Evolutionary conservation across 1,140 invertebrate species (phyloP).

Genomic region (Parapsyche elsis): DNA sequence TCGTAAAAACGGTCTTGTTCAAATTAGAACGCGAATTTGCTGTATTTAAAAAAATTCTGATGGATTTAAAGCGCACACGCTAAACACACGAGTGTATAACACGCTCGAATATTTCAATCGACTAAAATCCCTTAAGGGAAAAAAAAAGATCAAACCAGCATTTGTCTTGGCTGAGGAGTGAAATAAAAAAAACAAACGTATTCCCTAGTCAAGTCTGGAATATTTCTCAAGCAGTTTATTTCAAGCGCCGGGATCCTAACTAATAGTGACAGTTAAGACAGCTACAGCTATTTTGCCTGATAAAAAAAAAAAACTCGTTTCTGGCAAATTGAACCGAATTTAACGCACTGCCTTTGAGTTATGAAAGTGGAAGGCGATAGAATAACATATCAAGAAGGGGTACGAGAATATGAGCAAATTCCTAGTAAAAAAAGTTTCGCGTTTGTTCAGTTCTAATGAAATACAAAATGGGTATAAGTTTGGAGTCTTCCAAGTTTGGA

Average conservation of each 20-base stretch:
- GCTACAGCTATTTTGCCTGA: conserved; percentile 26
- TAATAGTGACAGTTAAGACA: conserved; percentile 28
- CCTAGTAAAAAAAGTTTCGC: not conserved
- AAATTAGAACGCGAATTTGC: too few species aligned
- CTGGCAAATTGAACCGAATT: conserved; percentile 16
- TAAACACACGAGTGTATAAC: not conserved
- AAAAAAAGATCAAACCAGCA: conserved; percentile 2
- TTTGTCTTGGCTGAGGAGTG: not conserved
- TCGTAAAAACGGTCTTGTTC: too few species aligned
- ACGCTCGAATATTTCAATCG: not conserved
- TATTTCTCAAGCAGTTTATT: conserved; percentile 30
- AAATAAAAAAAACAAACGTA: conserved; percentile 11
- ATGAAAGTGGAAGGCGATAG: not conserved
- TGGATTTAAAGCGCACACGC: too few species aligned
- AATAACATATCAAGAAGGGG: not conserved
- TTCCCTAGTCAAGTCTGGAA: not conserved
- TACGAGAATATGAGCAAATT: not conserved
- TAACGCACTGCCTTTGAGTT: not conserved
- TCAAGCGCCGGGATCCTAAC: conserved; percentile 23
- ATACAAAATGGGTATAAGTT: too few species aligned
- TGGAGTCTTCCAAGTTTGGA: not conserved
- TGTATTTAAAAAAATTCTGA: too few species aligned
- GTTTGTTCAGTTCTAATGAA: not conserved
- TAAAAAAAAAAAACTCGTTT: conserved; percentile 14
- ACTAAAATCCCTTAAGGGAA: not conserved